Conservation (phyloP, 2,888 invertebrate species). For the Drosophila merina region DNA sequence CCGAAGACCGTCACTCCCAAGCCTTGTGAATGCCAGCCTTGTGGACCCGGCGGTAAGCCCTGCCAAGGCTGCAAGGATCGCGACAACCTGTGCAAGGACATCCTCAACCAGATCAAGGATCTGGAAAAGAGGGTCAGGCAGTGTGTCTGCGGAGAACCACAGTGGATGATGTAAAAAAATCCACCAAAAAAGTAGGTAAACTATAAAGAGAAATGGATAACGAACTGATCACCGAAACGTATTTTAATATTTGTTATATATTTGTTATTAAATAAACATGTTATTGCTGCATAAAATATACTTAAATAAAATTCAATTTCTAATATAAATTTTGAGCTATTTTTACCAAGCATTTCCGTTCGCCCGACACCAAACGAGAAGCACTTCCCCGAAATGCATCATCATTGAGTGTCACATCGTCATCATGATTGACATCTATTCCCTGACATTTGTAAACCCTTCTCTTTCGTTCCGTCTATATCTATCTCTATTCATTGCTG, state of each 20-base stretch:
- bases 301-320: no score
- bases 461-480: background rate
- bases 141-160: conserved; percentile 35
- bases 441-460: background rate
- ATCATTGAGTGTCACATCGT: conserved; percentile 44
- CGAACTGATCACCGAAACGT: conserved; percentile 11
- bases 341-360: background rate
- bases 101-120: background rate
- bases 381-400: conserved; percentile 32
- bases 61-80: conserved; percentile 25
- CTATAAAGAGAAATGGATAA: background rate
- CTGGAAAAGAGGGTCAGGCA: conserved; percentile 11
- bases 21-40: conserved; percentile 15
- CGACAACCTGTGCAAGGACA: conserved; percentile 16
- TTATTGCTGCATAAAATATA: conserved; percentile 3
- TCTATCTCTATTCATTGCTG: conserved; percentile 24
- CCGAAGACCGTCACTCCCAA: background rate
- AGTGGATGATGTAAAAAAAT: background rate
- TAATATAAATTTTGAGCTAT: background rate
- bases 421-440: conserved; percentile 35
- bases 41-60: conserved; percentile 35
- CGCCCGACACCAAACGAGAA: conserved; percentile 2
- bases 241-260: background rate
- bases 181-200: no score
- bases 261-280: conserved; percentile 17